Evolutionary conservation across 2,797 vertebrate genomes (phyloP).

Genomic region (Chelonia mydas): DNA sequence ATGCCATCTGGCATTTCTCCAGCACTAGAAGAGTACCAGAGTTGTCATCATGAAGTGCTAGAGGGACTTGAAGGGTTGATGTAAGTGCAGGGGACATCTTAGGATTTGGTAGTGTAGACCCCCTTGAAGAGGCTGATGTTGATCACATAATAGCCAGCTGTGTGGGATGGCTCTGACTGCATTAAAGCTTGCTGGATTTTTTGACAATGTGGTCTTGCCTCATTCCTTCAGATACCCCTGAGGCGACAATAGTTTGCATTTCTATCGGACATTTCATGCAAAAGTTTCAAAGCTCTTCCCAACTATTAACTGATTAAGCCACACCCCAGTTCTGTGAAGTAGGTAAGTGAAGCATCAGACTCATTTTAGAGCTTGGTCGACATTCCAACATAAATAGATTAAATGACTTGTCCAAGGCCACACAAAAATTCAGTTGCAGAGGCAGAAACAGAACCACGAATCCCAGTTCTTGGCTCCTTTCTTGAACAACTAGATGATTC

Average conservation of each 20-base stretch:
- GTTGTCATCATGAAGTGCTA: constrained; percentile 68
- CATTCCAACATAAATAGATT: not conserved
- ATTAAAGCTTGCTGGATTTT: not conserved
- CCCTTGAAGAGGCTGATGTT: constrained; percentile 69
- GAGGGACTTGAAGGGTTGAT: constrained; percentile 64
- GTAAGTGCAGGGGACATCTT: constrained; percentile 60
- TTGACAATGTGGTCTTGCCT: not conserved
- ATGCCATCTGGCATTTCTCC: constrained; percentile 27
- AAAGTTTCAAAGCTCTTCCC: not conserved
- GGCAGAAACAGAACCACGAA: not conserved
- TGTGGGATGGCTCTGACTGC: constrained; percentile 48
- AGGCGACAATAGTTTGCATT: not conserved
- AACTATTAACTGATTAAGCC: not conserved
- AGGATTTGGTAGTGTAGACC: constrained; percentile 57
- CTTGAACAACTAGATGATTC: not conserved
- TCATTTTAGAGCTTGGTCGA: not conserved
- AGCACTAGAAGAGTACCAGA: constrained; percentile 51
- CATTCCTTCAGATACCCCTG: constrained; percentile 23
- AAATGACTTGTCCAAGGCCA: not conserved
- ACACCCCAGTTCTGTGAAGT: not conserved
- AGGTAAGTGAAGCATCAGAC: not conserved
- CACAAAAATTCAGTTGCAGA: not conserved
- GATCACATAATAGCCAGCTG: constrained; percentile 63
- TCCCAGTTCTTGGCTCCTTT: not conserved
- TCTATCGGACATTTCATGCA: not conserved